Conservation (phyloP, 2,888 invertebrate genomes). For the Morpho achilles region DNA sequence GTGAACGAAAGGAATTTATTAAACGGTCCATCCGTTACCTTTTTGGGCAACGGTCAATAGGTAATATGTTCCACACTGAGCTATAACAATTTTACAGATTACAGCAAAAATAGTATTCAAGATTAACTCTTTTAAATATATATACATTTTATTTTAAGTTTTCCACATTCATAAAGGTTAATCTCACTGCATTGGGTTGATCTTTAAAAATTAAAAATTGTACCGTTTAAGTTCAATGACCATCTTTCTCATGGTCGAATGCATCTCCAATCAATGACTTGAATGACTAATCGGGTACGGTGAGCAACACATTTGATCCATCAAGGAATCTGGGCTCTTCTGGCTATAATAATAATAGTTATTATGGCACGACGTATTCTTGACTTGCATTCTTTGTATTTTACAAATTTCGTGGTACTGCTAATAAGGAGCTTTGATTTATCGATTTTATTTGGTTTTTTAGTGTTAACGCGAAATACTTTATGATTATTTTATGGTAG, state of each 20-base stretch:
- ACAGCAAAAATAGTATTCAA: no score
- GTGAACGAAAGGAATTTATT: no score
- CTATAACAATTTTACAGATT: no score
- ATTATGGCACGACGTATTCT: neutral
- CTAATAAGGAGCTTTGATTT: conserved; percentile 6
- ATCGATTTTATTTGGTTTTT: conserved; percentile 2
- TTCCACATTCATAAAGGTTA: neutral
- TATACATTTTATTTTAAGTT: no score
- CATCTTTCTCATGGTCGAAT: conserved; percentile 30
- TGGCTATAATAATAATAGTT: neutral
- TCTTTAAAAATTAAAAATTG: conserved; percentile 17
- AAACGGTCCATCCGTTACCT: no score
- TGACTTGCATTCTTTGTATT: neutral
- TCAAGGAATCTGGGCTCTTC: neutral
- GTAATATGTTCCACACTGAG: no score
- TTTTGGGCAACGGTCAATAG: no score
- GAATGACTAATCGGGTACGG: conserved; percentile 34
- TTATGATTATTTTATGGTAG: no score
- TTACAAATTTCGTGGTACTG: conserved; percentile 1
- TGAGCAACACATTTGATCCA: conserved; percentile 1
- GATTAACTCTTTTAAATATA: no score
- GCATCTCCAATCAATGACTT: conserved; percentile 34
- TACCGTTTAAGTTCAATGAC: conserved; percentile 30
- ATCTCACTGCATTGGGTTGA: conserved; percentile 1
- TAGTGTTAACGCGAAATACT: neutral